Evolutionary conservation across 1,140 invertebrate species (phyloP).

Genomic region (Marisa cornuarietis): DNA sequence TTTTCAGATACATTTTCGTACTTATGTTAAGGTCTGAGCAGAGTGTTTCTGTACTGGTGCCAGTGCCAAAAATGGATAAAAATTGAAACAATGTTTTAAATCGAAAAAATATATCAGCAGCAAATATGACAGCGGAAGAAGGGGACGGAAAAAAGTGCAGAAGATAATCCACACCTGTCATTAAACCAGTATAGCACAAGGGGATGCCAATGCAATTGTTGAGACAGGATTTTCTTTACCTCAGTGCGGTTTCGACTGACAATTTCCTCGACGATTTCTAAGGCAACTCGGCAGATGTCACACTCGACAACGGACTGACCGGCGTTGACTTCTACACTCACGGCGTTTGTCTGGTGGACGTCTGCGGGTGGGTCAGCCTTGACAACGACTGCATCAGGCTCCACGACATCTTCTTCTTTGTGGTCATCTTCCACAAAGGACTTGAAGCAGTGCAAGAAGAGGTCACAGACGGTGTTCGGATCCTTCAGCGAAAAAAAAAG

Average conservation of each 20-base stretch:
- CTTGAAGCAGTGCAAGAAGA: conserved; percentile 7
- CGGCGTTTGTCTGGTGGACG: too few relatives aligned
- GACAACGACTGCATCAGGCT: not conserved
- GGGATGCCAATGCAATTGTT: too few relatives aligned
- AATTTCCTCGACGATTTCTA: conserved; percentile 6
- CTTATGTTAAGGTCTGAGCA: too few relatives aligned
- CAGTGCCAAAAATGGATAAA: too few relatives aligned
- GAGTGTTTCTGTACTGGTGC: too few relatives aligned
- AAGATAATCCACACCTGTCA: too few relatives aligned
- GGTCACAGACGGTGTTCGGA: not conserved
- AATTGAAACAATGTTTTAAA: too few relatives aligned
- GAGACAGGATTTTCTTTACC: not conserved
- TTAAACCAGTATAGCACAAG: too few relatives aligned
- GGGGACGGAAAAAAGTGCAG: too few relatives aligned
- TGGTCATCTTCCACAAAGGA: not conserved
- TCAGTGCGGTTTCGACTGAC: conserved; percentile 9
- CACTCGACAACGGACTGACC: not conserved
- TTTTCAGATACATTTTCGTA: too few relatives aligned
- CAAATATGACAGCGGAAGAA: too few relatives aligned
- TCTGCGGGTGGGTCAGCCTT: not conserved
- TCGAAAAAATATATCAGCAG: too few relatives aligned
- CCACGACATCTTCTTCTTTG: not conserved
- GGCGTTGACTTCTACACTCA: not conserved
- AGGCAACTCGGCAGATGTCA: not conserved
- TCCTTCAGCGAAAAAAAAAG: not conserved